Evolutionary conservation across 2,888 invertebrate species (phyloP), one percentile per base, ranked within the genome.

Genomic region (Ypsolopha scabrella): DNA sequence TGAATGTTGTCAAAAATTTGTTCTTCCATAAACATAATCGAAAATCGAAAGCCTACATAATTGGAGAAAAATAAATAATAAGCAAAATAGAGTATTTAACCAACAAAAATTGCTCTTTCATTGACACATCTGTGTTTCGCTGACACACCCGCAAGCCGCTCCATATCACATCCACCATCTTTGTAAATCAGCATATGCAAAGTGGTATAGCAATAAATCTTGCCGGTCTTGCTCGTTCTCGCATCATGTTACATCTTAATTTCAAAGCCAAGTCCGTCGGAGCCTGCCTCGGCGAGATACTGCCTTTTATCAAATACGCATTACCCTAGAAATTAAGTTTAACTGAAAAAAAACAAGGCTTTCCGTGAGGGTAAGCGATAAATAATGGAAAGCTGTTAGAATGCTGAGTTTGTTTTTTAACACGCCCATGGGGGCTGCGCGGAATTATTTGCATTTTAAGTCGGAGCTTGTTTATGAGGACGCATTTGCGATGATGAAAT

Each of bases 201-300:
- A 87, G 86, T 86, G 86, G 87, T 83, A 83, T 80, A 81, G 87
- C 80, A 85, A 87, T 87, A 87, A 87, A 87, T 87, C 87, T 86
- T 80, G 77, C 75, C 70, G 86, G 77, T 83, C 85, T 86, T 83
- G 87, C 87, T 87, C 87, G 87, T 87, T 87, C 86, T 85, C 87
- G 87, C 87, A 87, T 87, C 87, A 87, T 87, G 87, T 87, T 87
- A 87, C 87, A 87, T 87, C 87, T 87, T 87, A 87, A 87, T 87
- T 87, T 87, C 83, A 82, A 80, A 79, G 77, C 79, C 80, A 79
- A 80, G 81, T 80, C 55, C 80, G 77, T 68, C 78, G 81, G 80
- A 80, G 83, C 81, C 81, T 79, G 83, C 78, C 70, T 69, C 77
- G 75, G 72, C 74, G 77, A 83, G 83, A 85, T 86, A 85, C 79